Evolutionary conservation across 1,140 invertebrate species (phyloP), one percentile per base, ranked within the genome.

Genomic region (Megalopta genalis): DNA sequence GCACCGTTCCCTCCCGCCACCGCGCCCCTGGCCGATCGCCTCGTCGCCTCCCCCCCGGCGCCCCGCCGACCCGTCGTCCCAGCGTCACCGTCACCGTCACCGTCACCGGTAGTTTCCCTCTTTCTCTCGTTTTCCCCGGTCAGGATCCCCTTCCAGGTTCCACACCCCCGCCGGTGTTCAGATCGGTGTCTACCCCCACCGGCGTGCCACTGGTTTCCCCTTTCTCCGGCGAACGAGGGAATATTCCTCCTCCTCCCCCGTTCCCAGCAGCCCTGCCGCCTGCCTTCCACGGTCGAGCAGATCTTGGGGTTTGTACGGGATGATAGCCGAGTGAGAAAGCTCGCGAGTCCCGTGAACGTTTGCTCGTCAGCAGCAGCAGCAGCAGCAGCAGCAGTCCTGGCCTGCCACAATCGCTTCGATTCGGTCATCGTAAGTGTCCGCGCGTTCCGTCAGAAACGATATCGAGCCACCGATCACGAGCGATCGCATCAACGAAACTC

Each of bases 321-420:
- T 88, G 88, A 88, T 90, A 86, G 82, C 80, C 88, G 83, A 88
- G 87, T 89, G 83, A 86, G 86, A 81, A 87, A 87, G 82, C 85
- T 86, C 85, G 81, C 57, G 62, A 83, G 64, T 85, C 77, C 84
- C 83, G 77, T 83, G 73, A 86, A 78, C 42, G 81, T 86, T 86
- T 68, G 81, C 81, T 85, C 77, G 82, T 86, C 88, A 85, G 80
- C 83, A 89, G 80, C 89, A 87, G 90, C 91, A 91, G 90, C 87
- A 59, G 57, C 88, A 85, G 80, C 84, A 88, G 79, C 89, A 87
- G 90, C 91, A 91, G 90, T 86, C 91, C 92, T 93, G 92, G 92
- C 92, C 92, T 93, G 90, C 90, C 91, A 92, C 89, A 91, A 93
- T 92, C 92, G 90, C 88, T 93, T 93, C 90, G 90, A 93, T 86